These are phyloP conservation scores for Dusona sp. DNA, from an alignment of 2,888 invertebrate genomes.

Conservation along the genomic window DNA sequence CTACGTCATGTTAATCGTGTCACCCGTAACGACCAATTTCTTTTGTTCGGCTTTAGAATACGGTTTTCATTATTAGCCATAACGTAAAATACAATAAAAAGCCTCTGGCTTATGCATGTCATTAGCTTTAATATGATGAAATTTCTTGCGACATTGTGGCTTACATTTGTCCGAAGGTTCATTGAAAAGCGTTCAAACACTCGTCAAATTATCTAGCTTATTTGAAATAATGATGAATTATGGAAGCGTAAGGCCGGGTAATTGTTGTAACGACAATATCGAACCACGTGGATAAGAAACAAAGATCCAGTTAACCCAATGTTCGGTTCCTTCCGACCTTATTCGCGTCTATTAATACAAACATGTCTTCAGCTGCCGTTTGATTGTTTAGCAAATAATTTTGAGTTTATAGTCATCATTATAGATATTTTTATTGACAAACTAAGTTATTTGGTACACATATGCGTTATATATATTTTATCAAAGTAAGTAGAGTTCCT, in stretches of 20 bases:
- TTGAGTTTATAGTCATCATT: not conserved
- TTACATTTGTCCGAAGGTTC: not conserved
- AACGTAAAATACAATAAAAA: not conserved
- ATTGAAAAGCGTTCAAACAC: not conserved
- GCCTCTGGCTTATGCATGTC: too few species aligned
- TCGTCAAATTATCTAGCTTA: not conserved
- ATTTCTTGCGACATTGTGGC: not conserved
- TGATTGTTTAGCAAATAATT: not conserved
- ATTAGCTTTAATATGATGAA: not conserved
- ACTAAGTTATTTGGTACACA: not conserved
- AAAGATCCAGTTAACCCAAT: not conserved
- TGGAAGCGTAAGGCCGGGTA: too few species aligned
- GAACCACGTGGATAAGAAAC: not conserved
- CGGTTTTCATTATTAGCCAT: not conserved
- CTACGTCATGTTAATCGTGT: constrained; percentile 52
- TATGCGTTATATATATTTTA: not conserved
- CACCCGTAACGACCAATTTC: constrained; percentile 40
- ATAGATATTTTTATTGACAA: not conserved
- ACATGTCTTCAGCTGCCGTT: not conserved
- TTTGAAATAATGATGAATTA: not conserved
- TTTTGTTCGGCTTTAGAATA: constrained; percentile 18
- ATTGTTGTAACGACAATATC: not conserved
- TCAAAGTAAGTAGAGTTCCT: not conserved
- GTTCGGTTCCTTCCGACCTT: not conserved
- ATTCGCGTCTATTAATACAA: too few species aligned